phyloP scores from a whole-genome alignment of 2,113 vertebrate species.

The Boleophthalmus pectinirostris region DNA sequence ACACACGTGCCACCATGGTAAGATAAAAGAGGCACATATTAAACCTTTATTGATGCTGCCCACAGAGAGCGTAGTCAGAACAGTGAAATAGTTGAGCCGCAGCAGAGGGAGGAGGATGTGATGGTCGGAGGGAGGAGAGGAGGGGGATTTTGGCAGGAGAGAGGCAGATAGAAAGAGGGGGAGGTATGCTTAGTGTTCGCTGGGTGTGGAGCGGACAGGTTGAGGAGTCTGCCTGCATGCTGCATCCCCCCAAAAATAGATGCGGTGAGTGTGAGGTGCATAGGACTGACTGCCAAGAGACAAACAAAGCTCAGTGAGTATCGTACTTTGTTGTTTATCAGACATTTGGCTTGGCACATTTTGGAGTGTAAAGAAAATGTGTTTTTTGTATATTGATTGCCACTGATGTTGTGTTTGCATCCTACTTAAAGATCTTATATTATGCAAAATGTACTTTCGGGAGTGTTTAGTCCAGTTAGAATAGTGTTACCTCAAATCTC shows the following conservation, averaged over 20 bases:
- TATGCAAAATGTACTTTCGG: too few species aligned
- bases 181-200: slow-evolving; percentile 61
- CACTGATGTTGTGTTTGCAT: background rate
- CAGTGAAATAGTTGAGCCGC: slow-evolving; percentile 50
- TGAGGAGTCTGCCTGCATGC: slow-evolving; percentile 47
- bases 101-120: slow-evolving; percentile 44
- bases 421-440: background rate
- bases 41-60: slow-evolving; percentile 20
- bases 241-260: slow-evolving; percentile 27
- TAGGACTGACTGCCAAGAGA: slow-evolving; percentile 32
- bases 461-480: too few species aligned
- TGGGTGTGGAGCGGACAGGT: slow-evolving; percentile 63
- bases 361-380: background rate
- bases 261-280: slow-evolving; percentile 21
- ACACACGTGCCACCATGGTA: slow-evolving; percentile 3
- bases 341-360: slow-evolving; percentile 8
- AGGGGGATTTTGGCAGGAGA: slow-evolving; percentile 34
- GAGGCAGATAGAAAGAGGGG: slow-evolving; percentile 47
- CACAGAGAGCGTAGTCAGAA: slow-evolving; percentile 15
- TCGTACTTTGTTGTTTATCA: slow-evolving; percentile 1
- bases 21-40: background rate
- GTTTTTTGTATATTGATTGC: background rate
- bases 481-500: too few species aligned
- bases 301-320: slow-evolving; percentile 58
- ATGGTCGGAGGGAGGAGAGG: slow-evolving; percentile 8